Conservation (phyloP, 92 coral and sea anemone species). For the Actinernus sp. region DNA sequence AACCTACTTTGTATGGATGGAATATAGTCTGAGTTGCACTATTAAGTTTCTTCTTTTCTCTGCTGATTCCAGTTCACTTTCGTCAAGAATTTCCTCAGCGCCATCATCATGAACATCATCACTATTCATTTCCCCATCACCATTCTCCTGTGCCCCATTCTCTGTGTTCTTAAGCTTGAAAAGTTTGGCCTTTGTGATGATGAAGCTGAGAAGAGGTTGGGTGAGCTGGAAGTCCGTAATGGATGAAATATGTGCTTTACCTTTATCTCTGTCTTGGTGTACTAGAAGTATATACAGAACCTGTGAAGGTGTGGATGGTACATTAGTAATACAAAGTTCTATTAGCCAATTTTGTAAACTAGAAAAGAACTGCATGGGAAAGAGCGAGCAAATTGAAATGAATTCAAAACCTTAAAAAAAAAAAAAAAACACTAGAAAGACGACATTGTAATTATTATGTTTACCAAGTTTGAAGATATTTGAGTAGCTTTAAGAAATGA, state of each 20-base stretch:
- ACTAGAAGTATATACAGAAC: constrained; percentile 82
- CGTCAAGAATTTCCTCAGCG: constrained; percentile 62
- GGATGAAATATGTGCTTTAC: constrained; percentile 94
- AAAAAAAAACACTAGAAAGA: too few species aligned
- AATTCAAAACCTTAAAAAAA: too few species aligned
- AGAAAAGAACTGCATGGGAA: too few species aligned
- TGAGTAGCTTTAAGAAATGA: too few species aligned
- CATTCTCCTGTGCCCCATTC: constrained; percentile 69
- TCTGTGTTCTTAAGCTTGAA: constrained; percentile 74
- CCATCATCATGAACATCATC: constrained; percentile 58
- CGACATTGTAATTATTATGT: too few species aligned
- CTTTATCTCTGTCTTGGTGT: constrained; percentile 89
- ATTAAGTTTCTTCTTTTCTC: constrained; percentile 66
- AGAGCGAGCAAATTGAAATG: too few species aligned
- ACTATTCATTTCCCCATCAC: constrained; percentile 38
- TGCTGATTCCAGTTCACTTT: constrained; percentile 31
- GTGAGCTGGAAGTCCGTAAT: constrained; percentile 93
- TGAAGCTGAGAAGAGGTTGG: constrained; percentile 93
- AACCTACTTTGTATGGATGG: constrained; percentile 92
- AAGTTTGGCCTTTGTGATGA: constrained; percentile 82
- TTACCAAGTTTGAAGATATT: too few species aligned
- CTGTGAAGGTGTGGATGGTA: too few species aligned
- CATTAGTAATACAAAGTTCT: too few species aligned
- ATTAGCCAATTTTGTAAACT: too few species aligned
- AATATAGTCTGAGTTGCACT: constrained; percentile 81